Base-by-base conservation (phyloP, 1,140 invertebrate genomes). In the Andricus grossulariae region DNA sequence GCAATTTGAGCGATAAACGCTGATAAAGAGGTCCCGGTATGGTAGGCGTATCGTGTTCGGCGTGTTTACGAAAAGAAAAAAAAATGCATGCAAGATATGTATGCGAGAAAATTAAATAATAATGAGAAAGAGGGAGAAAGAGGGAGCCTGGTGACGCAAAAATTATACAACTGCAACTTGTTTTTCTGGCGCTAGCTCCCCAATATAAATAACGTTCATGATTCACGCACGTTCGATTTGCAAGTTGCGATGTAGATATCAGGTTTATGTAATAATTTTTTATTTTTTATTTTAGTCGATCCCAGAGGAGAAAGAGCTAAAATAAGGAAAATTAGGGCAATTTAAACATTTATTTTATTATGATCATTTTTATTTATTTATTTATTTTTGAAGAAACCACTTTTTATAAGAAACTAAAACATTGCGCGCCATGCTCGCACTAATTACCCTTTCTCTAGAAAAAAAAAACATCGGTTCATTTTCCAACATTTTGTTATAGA, bases 1-100 rank as follows among this genome's bases (percentile, higher is more conserved):
- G 76, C 78, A 78, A 77, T 75, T 78, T 66, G 45, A 55, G 74
- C 73, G 78, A 80, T 80, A 82, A 78, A 77, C 45, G 72, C 72
- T 74, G 81, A 80, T 80, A 80, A 71, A 71, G 57, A 73, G 21
- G n/a, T 55, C 54, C 45, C n/a, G 45, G 73, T 66, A 54, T 73
- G 51, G 77, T 76, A 82, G 80, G 78, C 80, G 78, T 79, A 76
- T 75, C 73, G n/a, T 15, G 18, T 72, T 50, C 15, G 4, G 15
- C 19, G 18, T 52, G 49, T 50, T 55, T 18, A 55, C 51, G 51
- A 55, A 13, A 51, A 19, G 13, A 12, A 13, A 73, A 21, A 55
- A 39, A 18, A 32, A 3, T 32, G n/a, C 25, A 32, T 32, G 15
- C 10, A 1, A 45, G 39, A 45, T 45, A 10, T 45, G 39, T 45